Conservation (phyloP, 2,113 vertebrate genomes). For the Arothron firmamentum region DNA sequence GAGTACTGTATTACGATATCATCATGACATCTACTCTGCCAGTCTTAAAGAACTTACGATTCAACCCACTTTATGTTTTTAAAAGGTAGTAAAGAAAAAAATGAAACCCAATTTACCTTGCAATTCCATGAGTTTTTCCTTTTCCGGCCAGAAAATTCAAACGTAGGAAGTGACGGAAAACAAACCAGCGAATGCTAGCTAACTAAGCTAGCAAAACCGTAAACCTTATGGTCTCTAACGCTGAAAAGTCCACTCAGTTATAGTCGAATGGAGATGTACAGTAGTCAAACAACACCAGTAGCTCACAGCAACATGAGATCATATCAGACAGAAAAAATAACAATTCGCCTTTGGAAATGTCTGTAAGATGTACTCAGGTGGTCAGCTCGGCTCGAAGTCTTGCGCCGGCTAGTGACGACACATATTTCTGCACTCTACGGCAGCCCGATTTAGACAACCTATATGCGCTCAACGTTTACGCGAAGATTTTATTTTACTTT, state of each 20-base stretch:
- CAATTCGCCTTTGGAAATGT: too few relatives aligned
- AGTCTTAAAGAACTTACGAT: too few relatives aligned
- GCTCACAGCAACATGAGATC: background rate
- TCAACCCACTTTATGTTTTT: too few relatives aligned
- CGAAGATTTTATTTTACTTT: too few relatives aligned
- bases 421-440: too few relatives aligned
- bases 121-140: conserved; percentile 47
- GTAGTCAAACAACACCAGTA: background rate
- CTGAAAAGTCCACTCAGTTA: background rate
- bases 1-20: too few relatives aligned
- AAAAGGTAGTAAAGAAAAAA: background rate
- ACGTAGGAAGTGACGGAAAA: conserved; percentile 54
- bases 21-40: too few relatives aligned
- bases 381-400: too few relatives aligned
- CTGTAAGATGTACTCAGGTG: background rate
- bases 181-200: background rate
- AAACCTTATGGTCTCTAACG: background rate
- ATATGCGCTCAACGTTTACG: too few relatives aligned
- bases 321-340: background rate
- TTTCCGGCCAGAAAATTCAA: conserved; percentile 54
- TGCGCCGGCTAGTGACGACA: too few relatives aligned
- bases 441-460: too few relatives aligned
- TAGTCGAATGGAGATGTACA: background rate
- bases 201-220: conserved; percentile 1
- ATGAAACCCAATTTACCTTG: conserved; percentile 35